phyloP scores from a whole-genome alignment of 1,140 invertebrate genomes.

The Rhizoglyphus robini region DNA sequence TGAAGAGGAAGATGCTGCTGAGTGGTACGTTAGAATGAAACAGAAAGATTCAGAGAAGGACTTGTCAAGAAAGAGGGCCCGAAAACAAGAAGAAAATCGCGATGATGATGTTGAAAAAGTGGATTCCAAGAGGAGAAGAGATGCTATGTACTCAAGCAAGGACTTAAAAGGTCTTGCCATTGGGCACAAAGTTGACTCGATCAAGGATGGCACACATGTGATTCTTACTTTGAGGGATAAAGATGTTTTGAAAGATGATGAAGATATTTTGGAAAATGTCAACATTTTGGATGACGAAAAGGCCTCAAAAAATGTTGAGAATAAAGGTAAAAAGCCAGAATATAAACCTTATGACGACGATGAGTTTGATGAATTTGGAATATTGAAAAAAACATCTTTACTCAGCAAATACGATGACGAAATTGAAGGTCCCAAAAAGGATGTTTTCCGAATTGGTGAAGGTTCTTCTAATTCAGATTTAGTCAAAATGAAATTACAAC shows the following conservation, averaged over 20 bases:
- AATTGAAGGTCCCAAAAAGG: constrained; percentile 60
- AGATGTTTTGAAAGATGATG: constrained; percentile 62
- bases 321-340: constrained; percentile 61
- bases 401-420: constrained; percentile 93
- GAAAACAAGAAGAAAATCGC: constrained; percentile 74
- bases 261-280: constrained; percentile 85
- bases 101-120: background rate
- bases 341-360: constrained; percentile 76
- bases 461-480: background rate
- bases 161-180: constrained; percentile 72
- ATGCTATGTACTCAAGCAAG: constrained; percentile 42
- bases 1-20: constrained; percentile 43
- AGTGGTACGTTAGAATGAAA: constrained; percentile 70
- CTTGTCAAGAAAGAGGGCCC: constrained; percentile 73
- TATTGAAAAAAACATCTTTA: constrained; percentile 47
- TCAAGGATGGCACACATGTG: constrained; percentile 67
- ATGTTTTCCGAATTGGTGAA: constrained; percentile 64
- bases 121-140: background rate
- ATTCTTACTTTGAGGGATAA: constrained; percentile 89
- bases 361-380: constrained; percentile 64
- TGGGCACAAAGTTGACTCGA: constrained; percentile 60
- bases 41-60: constrained; percentile 69
- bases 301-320: constrained; percentile 72
- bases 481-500: background rate
- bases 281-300: constrained; percentile 87